Percentiles rank a stretch among this genome's conserved stretches.
Conservation (phyloP, 2,797 vertebrate genomes). For the Harpagifer antarcticus region DNA sequence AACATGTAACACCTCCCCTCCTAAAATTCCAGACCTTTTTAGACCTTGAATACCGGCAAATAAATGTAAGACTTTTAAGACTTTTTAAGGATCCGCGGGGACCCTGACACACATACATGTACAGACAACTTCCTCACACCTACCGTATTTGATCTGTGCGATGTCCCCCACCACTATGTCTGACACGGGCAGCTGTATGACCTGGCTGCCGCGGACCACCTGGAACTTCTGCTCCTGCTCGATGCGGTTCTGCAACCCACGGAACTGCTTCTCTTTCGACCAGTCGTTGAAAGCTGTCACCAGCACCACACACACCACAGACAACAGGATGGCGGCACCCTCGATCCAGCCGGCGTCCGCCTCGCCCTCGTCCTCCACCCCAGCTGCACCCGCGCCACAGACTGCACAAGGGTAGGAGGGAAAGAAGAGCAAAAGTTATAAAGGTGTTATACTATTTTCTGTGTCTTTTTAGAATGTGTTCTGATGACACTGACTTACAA, state of each 20-base stretch:
- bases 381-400: slow-evolving; percentile 83
- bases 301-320: slow-evolving; percentile 96
- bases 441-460: neutral
- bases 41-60: too few species aligned
- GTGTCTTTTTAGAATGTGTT: neutral
- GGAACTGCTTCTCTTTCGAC: slow-evolving; percentile 99
- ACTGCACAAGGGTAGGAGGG: slow-evolving; percentile 69
- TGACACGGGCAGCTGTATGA: slow-evolving; percentile 94
- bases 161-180: slow-evolving; percentile 97
- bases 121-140: slow-evolving; percentile 49
- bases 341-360: slow-evolving; percentile 98
- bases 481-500: slow-evolving; percentile 3
- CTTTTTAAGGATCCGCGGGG: neutral
- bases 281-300: slow-evolving; percentile 99
- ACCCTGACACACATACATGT: neutral
- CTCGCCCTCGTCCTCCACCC: slow-evolving; percentile 88
- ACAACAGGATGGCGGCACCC: slow-evolving; percentile 96
- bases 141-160: slow-evolving; percentile 97
- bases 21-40: too few species aligned
- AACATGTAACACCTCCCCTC: too few species aligned
- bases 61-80: too few species aligned
- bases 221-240: slow-evolving; percentile 99
- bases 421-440: neutral
- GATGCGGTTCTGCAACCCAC: slow-evolving; percentile 96
- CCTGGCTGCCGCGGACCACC: slow-evolving; percentile 91